Base-by-base conservation (phyloP, 2,888 invertebrate species). In the Hypsopygia costalis region DNA sequence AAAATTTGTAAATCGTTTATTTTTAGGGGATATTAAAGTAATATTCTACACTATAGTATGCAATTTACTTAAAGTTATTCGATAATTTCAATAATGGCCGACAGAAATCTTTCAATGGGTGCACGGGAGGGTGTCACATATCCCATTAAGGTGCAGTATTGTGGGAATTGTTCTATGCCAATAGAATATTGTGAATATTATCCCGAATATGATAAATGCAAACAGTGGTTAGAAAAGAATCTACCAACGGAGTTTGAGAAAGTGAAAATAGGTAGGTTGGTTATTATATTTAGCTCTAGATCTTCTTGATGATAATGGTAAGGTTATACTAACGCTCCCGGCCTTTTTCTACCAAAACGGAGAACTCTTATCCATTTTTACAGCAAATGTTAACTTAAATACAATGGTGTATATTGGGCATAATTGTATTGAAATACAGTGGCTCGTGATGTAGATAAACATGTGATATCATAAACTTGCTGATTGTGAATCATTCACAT, bases 171-270 rank as follows among this genome's bases (percentile, higher is more conserved):
- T 88, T 93, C 95, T 46, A 94, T 97, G 92, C 97, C 97, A n/a
- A 94, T 97, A 70, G 97, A 97, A 95, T 99, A 98, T 77, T 99
- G 99, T 81, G 98, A 99, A 90, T 98, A 96, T 81, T 98, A 98
- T 82, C 98, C 98, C 6, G 97, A 97, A 78, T 97, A 97, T 75
- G 98, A 98, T 51, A 97, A 97, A 82, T 99, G 99, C 76, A 98
- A 98, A 77, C 94, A 94, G 97, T 75, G 98, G 99, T 83, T 99
- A 51, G 97, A 98, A 80, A 95, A 95, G 65, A 94, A 98, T 89
- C 88, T 99, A 51, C 98, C 99, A 0, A 94, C 94, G 33, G 96
- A 98, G 76, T 97, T 98, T 77, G 96, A 97, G 67, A 95, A 96
- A 81, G 93, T 96, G 1, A 94, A 94, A 88, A 89, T 94, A 58